Evolutionary conservation across 2,113 vertebrate genomes (phyloP).

Genomic region (Tachysurus fulvidraco): DNA sequence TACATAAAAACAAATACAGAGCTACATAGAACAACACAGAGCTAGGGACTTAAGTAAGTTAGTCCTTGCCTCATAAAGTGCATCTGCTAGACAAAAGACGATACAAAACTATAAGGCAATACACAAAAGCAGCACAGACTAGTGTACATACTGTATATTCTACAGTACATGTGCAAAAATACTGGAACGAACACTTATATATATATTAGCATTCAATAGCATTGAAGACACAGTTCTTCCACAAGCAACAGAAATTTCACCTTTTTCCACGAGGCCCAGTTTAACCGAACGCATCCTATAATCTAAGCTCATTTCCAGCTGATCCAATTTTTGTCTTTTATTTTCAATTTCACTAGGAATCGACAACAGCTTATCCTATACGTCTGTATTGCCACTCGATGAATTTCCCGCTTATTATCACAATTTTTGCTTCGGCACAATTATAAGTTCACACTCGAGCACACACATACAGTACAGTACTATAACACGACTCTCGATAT

Average conservation of each 20-base stretch:
- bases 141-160: too few species aligned
- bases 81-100: too few species aligned
- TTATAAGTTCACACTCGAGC: neutral
- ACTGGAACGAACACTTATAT: too few species aligned
- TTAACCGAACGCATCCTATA: neutral
- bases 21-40: too few species aligned
- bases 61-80: too few species aligned
- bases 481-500: neutral
- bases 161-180: too few species aligned
- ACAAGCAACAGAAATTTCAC: neutral
- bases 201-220: too few species aligned
- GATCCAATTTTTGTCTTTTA: neutral
- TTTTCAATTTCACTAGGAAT: neutral
- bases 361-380: neutral
- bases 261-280: neutral
- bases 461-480: neutral
- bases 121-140: too few species aligned
- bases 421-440: neutral
- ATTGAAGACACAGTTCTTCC: neutral
- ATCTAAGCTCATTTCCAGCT: neutral
- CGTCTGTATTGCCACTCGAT: neutral
- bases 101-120: too few species aligned
- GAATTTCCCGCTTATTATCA: neutral
- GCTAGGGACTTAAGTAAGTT: too few species aligned
- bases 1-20: too few species aligned